These are phyloP conservation scores for Malthinus flaveolus DNA, from an alignment of 2,888 invertebrate genomes.

Conservation along the genomic window DNA sequence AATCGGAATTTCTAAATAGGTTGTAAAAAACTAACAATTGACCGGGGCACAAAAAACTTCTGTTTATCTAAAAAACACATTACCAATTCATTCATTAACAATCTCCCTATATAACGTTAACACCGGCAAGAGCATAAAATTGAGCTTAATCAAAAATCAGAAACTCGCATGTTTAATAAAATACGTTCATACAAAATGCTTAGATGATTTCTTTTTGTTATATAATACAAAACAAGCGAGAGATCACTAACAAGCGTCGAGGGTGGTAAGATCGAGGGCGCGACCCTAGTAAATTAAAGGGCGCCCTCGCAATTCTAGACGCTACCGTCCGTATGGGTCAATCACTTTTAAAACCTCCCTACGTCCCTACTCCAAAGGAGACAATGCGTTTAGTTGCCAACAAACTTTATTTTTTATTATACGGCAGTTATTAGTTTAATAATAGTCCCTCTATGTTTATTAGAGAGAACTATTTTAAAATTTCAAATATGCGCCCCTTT, in stretches of 20 bases:
- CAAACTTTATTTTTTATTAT: slow-evolving; percentile 17
- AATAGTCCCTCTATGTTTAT: slow-evolving; percentile 7
- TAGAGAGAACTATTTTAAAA: not conserved
- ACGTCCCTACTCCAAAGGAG: slow-evolving; percentile 17
- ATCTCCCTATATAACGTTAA: too few species aligned
- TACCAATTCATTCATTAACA: not conserved
- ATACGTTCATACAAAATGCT: slow-evolving; percentile 27
- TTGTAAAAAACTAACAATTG: too few species aligned
- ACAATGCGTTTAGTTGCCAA: slow-evolving; percentile 27
- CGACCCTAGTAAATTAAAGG: slow-evolving; percentile 55
- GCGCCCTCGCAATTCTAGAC: slow-evolving; percentile 49
- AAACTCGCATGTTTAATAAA: too few species aligned
- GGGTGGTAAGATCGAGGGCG: slow-evolving; percentile 52
- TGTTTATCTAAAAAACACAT: not conserved
- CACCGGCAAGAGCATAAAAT: too few species aligned
- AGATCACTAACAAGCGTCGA: slow-evolving; percentile 53
- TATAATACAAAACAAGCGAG: slow-evolving; percentile 39
- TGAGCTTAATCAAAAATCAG: too few species aligned
- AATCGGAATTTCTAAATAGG: too few species aligned
- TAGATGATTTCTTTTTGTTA: slow-evolving; percentile 42
- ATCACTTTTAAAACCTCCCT: slow-evolving; percentile 38
- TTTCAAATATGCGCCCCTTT: slow-evolving; percentile 4
- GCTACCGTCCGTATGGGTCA: slow-evolving; percentile 40
- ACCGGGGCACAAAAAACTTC: too few species aligned
- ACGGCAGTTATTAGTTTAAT: slow-evolving; percentile 24